phyloP scores from a whole-genome alignment of 1,140 invertebrate genomes.

The Andricus grossulariae region DNA sequence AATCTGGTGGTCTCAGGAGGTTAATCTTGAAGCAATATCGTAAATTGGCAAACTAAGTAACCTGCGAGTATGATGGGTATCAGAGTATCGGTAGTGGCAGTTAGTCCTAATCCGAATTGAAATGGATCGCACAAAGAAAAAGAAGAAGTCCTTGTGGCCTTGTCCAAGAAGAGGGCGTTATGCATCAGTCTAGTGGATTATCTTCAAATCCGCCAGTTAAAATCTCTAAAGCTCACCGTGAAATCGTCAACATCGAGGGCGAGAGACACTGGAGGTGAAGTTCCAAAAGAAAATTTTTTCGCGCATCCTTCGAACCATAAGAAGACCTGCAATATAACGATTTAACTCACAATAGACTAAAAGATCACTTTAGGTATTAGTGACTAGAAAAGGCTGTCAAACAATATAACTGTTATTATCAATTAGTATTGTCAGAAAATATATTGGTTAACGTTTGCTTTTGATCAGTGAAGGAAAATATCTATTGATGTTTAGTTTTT shows the following conservation, averaged over 20 bases:
- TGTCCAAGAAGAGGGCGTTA: too few species aligned
- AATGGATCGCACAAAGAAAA: conserved; percentile 42
- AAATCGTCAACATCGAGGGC: conserved; percentile 53
- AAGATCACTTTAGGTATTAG: too few species aligned
- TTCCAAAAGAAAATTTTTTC: conserved; percentile 4
- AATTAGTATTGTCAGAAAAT: too few species aligned
- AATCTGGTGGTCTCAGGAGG: conserved; percentile 34
- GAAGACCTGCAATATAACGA: background rate
- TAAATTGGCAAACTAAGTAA: conserved; percentile 39
- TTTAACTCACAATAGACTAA: too few species aligned
- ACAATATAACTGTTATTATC: too few species aligned
- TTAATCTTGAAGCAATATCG: conserved; percentile 46
- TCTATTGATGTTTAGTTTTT: too few species aligned
- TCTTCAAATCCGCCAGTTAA: conserved; percentile 35
- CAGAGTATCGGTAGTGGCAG: background rate
- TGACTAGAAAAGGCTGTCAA: too few species aligned
- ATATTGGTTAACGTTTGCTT: too few species aligned
- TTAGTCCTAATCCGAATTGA: conserved; percentile 58
- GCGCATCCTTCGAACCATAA: background rate
- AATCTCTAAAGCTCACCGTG: conserved; percentile 42
- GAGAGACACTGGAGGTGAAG: background rate
- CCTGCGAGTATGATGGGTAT: conserved; percentile 27
- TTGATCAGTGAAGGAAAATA: too few species aligned
- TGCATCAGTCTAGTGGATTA: conserved; percentile 39
- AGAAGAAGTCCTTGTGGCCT: too few species aligned